Conservation (phyloP, 2,888 invertebrate genomes). For the Sminthurides aquaticus region DNA sequence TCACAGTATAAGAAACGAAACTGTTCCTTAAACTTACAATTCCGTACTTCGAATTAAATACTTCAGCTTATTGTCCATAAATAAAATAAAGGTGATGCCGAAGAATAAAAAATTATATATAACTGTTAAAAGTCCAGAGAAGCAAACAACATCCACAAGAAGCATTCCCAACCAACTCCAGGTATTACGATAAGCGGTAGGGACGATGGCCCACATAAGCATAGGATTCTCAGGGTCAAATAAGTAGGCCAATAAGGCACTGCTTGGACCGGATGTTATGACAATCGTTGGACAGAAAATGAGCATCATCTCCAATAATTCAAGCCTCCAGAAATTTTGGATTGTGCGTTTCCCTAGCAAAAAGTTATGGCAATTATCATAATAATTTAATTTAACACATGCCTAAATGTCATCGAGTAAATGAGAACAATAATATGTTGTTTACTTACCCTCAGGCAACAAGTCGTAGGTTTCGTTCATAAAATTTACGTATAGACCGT, state of each 20-base stretch:
- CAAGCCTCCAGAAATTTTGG: background rate
- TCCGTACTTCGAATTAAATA: no score
- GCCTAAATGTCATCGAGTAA: no score
- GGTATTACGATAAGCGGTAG: background rate
- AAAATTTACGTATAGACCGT: background rate
- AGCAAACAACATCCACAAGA: background rate
- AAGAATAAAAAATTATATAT: background rate
- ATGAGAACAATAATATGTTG: no score
- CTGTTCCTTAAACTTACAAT: no score
- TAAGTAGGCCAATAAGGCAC: background rate
- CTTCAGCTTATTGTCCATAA: background rate
- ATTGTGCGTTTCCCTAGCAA: background rate
- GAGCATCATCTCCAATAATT: background rate
- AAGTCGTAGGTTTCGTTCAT: background rate
- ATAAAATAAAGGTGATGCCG: background rate
- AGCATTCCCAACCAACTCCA: background rate
- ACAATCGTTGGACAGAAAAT: background rate
- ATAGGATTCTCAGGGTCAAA: background rate
- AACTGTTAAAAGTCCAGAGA: background rate
- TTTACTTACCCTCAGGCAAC: background rate
- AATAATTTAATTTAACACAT: no score
- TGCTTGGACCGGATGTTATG: background rate
- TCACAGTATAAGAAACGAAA: no score
- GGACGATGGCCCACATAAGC: background rate
- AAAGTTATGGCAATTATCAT: no score